Conservation (phyloP, 2,888 invertebrate species). For the Neria commutata region DNA sequence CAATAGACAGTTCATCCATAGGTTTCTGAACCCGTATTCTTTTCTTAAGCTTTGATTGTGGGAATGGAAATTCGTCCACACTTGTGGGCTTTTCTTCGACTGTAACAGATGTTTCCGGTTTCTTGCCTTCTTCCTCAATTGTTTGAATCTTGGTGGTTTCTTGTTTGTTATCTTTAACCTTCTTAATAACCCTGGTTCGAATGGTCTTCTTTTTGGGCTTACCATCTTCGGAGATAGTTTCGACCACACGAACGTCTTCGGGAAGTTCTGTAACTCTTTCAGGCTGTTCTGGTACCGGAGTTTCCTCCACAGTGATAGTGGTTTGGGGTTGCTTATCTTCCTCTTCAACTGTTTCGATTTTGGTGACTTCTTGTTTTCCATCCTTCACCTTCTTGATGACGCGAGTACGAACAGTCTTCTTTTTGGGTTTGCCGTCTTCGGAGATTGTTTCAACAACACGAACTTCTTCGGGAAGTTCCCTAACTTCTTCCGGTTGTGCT, state of each 20-base stretch:
- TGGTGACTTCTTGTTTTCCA: slow-evolving; percentile 27
- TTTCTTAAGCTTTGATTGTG: slow-evolving; percentile 42
- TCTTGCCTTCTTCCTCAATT: slow-evolving; percentile 26
- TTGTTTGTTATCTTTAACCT: slow-evolving; percentile 23
- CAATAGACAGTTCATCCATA: slow-evolving; percentile 46
- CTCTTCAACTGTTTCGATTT: slow-evolving; percentile 30
- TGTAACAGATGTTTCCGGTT: slow-evolving; percentile 27
- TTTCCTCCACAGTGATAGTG: slow-evolving; percentile 28
- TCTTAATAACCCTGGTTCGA: slow-evolving; percentile 29
- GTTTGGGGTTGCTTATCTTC: slow-evolving; percentile 26
- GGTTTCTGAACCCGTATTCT: slow-evolving; percentile 46
- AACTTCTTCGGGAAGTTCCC: slow-evolving; percentile 28
- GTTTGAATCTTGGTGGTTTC: slow-evolving; percentile 35
- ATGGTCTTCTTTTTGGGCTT: slow-evolving; percentile 22
- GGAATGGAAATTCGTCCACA: slow-evolving; percentile 19
- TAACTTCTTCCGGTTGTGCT: slow-evolving; percentile 7
- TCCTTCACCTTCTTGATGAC: slow-evolving; percentile 28
- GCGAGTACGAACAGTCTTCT: slow-evolving; percentile 25
- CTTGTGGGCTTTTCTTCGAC: slow-evolving; percentile 21
- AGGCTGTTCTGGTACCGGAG: slow-evolving; percentile 9
- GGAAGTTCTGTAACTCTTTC: slow-evolving; percentile 23
- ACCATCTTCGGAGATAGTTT: slow-evolving; percentile 26
- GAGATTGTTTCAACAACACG: slow-evolving; percentile 20
- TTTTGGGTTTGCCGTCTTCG: slow-evolving; percentile 26
- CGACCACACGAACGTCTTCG: slow-evolving; percentile 24